These are phyloP conservation scores for Erethizon dorsatum DNA, from an alignment of 2,797 vertebrate species.

Conservation along the genomic window DNA sequence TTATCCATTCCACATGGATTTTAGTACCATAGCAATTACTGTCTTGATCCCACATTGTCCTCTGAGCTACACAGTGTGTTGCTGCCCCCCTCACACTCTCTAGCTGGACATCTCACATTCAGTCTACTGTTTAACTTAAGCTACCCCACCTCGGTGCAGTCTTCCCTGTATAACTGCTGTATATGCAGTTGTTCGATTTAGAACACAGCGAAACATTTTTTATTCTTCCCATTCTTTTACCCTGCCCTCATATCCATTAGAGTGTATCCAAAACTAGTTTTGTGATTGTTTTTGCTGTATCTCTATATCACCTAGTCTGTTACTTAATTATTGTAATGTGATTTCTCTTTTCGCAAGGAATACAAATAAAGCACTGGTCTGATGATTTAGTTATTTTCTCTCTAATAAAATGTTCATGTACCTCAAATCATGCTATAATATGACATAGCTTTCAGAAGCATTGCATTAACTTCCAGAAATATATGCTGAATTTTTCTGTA, in stretches of 20 bases:
- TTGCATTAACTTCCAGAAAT: not conserved
- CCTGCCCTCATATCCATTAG: not conserved
- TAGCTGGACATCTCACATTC: not conserved
- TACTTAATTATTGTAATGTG: not conserved
- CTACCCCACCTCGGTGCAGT: not conserved
- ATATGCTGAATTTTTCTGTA: not conserved
- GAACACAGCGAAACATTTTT: not conserved
- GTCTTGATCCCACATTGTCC: not conserved
- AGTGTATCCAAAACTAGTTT: not conserved
- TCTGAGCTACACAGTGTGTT: not conserved
- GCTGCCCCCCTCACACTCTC: not conserved
- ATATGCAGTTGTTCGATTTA: not conserved
- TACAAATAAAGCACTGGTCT: not conserved
- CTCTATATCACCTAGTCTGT: not conserved
- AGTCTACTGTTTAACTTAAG: not conserved
- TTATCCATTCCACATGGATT: not conserved
- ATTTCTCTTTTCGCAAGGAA: slow-evolving; percentile 13
- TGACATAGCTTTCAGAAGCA: slow-evolving; percentile 18
- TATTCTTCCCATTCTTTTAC: not conserved
- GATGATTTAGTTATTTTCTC: not conserved
- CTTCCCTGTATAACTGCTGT: not conserved
- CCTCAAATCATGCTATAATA: not conserved
- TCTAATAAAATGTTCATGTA: slow-evolving; percentile 19
- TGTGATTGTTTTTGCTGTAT: not conserved
- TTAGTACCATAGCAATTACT: not conserved